phyloP scores from a whole-genome alignment of 1,140 invertebrate genomes.

The Cydia amplana region DNA sequence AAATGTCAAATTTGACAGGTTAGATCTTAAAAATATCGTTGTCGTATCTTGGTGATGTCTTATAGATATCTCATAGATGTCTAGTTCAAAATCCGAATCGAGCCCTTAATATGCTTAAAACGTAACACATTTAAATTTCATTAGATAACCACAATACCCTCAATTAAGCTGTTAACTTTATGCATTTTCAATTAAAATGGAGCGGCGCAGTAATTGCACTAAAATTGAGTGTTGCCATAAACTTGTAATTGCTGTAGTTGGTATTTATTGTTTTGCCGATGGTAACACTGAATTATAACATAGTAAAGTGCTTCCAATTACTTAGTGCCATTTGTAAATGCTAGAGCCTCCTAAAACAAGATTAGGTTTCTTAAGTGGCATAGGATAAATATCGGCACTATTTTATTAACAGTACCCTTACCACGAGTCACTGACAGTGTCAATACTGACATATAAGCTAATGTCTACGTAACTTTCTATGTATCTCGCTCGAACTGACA shows the following conservation, averaged over 20 bases:
- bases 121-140: not conserved
- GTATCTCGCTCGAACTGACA: no score
- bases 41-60: no score
- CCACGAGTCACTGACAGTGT: no score
- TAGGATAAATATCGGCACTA: not conserved
- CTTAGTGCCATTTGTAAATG: not conserved
- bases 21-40: no score
- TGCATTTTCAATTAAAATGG: constrained; percentile 5
- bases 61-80: no score
- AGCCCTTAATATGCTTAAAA: not conserved
- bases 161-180: not conserved
- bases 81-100: no score
- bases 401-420: no score
- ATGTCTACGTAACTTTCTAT: no score
- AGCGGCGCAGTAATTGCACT: constrained; percentile 1
- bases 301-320: not conserved
- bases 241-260: not conserved
- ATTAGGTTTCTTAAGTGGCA: not conserved
- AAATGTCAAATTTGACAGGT: no score
- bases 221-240: constrained; percentile 7
- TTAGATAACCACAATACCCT: not conserved
- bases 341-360: not conserved
- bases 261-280: constrained; percentile 14
- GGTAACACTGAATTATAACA: constrained; percentile 4
- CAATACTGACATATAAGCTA: no score